These are phyloP conservation scores for Mirounga angustirostris DNA, from an alignment of 2,113 vertebrate species.

Conservation along the genomic window DNA sequence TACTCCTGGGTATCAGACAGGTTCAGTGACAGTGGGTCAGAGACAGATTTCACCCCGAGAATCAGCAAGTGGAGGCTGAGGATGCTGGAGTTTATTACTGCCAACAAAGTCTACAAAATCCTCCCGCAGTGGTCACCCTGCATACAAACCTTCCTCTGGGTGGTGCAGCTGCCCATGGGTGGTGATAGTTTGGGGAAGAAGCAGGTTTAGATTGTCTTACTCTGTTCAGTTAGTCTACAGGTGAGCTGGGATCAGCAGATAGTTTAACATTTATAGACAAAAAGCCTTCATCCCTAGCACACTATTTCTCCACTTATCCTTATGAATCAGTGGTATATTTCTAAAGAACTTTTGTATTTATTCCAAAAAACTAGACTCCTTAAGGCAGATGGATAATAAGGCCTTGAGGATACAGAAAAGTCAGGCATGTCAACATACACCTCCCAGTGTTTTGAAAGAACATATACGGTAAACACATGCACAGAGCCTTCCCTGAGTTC, in stretches of 20 bases:
- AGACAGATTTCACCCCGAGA: neutral
- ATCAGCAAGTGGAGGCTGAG: neutral
- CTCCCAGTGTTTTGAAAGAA: neutral
- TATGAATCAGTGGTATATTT: neutral
- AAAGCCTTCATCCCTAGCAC: neutral
- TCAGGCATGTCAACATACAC: accelerated
- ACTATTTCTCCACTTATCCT: accelerated
- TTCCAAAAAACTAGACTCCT: neutral
- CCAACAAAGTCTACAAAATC: accelerated
- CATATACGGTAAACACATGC: neutral
- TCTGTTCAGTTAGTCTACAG: neutral
- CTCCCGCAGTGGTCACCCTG: neutral
- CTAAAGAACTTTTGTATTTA: neutral
- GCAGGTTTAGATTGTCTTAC: neutral
- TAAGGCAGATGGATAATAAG: neutral
- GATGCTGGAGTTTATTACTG: neutral
- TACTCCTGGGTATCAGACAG: neutral
- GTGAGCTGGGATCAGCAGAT: neutral
- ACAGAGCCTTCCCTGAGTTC: neutral
- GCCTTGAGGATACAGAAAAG: neutral
- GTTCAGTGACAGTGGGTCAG: neutral
- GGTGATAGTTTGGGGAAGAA: neutral
- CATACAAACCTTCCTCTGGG: slow-evolving; percentile 77
- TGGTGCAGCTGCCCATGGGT: neutral
- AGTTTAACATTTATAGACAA: neutral